Conservation (phyloP, 2,888 invertebrate genomes). For the Euzophera pinguis region DNA sequence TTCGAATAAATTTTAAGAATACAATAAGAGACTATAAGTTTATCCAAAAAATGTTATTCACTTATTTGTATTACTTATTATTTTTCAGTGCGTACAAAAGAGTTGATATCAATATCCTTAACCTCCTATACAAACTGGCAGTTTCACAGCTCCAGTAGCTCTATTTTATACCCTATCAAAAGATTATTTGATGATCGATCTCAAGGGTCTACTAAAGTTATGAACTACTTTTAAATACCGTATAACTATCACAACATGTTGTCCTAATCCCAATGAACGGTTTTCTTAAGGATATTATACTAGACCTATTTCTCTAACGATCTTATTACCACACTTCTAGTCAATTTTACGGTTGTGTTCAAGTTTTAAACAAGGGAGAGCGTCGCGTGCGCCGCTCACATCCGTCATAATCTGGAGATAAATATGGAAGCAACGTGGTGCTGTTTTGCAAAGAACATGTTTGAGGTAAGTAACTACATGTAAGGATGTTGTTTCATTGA, state of each 20-base stretch:
- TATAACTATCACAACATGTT: not conserved
- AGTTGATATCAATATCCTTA: too few species aligned
- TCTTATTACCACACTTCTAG: not conserved
- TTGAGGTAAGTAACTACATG: not conserved
- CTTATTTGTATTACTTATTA: too few species aligned
- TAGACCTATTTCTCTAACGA: not conserved
- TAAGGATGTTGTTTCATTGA: not conserved
- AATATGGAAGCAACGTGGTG: conserved; percentile 28
- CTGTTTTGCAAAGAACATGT: conserved; percentile 16
- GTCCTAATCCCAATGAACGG: too few species aligned
- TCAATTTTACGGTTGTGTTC: not conserved
- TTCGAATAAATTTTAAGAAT: not conserved
- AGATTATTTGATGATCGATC: too few species aligned
- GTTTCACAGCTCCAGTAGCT: too few species aligned
- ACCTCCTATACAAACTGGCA: too few species aligned
- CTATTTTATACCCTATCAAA: too few species aligned
- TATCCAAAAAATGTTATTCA: too few species aligned
- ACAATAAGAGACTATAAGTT: not conserved
- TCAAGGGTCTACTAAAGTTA: too few species aligned
- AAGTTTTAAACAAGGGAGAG: conserved; percentile 21
- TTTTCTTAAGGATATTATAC: not conserved
- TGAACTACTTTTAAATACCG: too few species aligned
- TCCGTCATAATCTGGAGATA: conserved; percentile 35
- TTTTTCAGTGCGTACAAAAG: too few species aligned
- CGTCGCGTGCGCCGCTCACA: conserved; percentile 41